Base-by-base conservation (phyloP, 2,888 invertebrate species). In the Tricholauxania praeusta region DNA sequence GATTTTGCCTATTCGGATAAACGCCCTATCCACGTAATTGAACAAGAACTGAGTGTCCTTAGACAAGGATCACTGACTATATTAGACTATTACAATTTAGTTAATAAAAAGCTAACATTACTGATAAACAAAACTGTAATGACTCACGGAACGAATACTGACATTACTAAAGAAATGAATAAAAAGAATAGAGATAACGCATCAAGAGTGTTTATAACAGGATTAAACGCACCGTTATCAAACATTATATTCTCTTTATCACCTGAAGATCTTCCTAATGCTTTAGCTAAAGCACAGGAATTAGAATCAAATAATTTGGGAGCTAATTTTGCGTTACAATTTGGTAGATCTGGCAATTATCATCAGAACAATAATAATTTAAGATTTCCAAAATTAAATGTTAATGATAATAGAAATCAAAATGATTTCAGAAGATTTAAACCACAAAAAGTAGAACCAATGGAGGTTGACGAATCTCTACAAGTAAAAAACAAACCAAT, bases 1-100 rank as follows among this genome's bases (percentile, higher is more conserved):
- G 74, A 74, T 59, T 73, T 76, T 12, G 65, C 74, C 1, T 76
- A 69, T 48, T 63, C 72, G 2, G 72, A 75, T 32, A 75, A 71
- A 47, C 62, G 74, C 3, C 70, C 74, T 12, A 48, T 66, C n/a
- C 75, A 75, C 57, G 59, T 73, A 14, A 59, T 73, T 39, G 72
- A 75, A 51, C 71, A 14, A 28, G n/a, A n/a, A n/a, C n/a, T n/a
- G n/a, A n/a, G n/a, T n/a, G n/a, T n/a, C n/a, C n/a, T n/a, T n/a
- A n/a, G n/a, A n/a, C n/a, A n/a, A n/a, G n/a, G n/a, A n/a, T n/a
- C n/a, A n/a, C n/a, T n/a, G n/a, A n/a, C n/a, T n/a, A n/a, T n/a
- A n/a, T n/a, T n/a, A n/a, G n/a, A n/a, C n/a, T n/a, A n/a, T n/a
- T n/a, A n/a, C n/a, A n/a, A n/a, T n/a, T n/a, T n/a, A n/a, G n/a